phyloP scores from a whole-genome alignment of 2,888 invertebrate genomes.

The Horisme vitalbata region DNA sequence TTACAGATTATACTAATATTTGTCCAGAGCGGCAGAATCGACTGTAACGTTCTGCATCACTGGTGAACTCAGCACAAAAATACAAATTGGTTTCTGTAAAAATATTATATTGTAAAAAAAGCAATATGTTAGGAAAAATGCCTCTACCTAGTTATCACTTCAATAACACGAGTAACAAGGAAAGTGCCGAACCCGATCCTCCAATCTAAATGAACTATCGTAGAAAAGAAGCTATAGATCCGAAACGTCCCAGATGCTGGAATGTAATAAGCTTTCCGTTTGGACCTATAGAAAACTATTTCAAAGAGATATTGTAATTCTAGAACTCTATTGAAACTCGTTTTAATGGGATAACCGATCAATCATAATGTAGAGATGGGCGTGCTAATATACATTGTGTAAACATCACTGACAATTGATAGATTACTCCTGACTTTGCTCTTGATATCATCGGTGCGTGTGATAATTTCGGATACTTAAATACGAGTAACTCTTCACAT shows the following conservation, averaged over 20 bases:
- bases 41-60: no score
- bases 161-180: conserved; percentile 10
- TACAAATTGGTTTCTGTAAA: no score
- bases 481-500: conserved; percentile 1
- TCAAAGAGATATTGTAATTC: conserved; percentile 22
- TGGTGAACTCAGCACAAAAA: no score
- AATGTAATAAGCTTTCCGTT: conserved; percentile 23
- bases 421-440: conserved; percentile 18
- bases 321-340: conserved; percentile 10
- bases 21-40: no score
- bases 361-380: conserved; percentile 20
- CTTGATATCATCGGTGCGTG: conserved; percentile 12
- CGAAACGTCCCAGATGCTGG: conserved; percentile 12
- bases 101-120: no score
- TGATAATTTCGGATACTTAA: no score
- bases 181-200: conserved; percentile 8
- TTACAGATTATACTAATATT: no score
- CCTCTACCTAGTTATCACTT: background rate
- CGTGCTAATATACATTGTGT: conserved; percentile 19
- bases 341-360: conserved; percentile 21
- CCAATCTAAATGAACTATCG: conserved; percentile 14
- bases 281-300: conserved; percentile 22
- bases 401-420: conserved; percentile 14
- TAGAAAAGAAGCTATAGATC: conserved; percentile 19
- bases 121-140: no score